phyloP scores from a whole-genome alignment of 92 coral and sea anemone species.

The Parazoanthus swiftii region DNA sequence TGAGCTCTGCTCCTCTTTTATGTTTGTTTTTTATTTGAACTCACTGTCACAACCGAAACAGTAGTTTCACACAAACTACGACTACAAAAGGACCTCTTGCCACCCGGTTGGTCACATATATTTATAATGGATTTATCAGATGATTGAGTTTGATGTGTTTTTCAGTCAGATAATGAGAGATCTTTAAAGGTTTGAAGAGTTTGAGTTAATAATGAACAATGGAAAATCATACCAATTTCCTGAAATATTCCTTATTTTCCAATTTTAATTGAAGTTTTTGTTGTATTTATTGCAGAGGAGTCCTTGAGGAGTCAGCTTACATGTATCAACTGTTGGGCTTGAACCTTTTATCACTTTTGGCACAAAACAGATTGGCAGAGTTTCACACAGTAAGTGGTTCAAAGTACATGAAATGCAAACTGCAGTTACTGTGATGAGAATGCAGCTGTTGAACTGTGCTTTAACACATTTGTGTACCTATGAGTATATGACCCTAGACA shows the following conservation, averaged over 20 bases:
- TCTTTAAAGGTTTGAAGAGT: not conserved
- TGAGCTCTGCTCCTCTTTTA: too few relatives aligned
- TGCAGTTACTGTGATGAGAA: not conserved
- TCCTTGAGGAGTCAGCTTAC: slow-evolving; percentile 92
- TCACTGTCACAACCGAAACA: too few relatives aligned
- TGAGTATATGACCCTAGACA: too few relatives aligned
- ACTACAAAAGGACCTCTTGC: too few relatives aligned
- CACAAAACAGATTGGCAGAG: slow-evolving; percentile 97
- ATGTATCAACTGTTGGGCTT: slow-evolving; percentile 92
- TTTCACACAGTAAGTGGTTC: slow-evolving; percentile 80
- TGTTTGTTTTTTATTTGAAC: too few relatives aligned
- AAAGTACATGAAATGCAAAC: not conserved
- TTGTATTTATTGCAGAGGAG: slow-evolving; percentile 64
- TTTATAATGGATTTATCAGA: too few relatives aligned
- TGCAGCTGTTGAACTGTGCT: too few relatives aligned
- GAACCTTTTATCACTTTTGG: slow-evolving; percentile 88
- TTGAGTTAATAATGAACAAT: not conserved
- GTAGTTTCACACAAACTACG: too few relatives aligned
- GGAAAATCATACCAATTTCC: not conserved
- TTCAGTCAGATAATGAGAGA: too few relatives aligned
- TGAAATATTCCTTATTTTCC: not conserved
- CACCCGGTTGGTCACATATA: too few relatives aligned
- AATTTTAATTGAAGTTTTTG: not conserved
- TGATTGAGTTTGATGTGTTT: too few relatives aligned
- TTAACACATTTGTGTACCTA: too few relatives aligned